Evolutionary conservation across 1,140 invertebrate genomes (phyloP), one percentile per base, ranked within the genome.

Genomic region (Bombus waltoni): DNA sequence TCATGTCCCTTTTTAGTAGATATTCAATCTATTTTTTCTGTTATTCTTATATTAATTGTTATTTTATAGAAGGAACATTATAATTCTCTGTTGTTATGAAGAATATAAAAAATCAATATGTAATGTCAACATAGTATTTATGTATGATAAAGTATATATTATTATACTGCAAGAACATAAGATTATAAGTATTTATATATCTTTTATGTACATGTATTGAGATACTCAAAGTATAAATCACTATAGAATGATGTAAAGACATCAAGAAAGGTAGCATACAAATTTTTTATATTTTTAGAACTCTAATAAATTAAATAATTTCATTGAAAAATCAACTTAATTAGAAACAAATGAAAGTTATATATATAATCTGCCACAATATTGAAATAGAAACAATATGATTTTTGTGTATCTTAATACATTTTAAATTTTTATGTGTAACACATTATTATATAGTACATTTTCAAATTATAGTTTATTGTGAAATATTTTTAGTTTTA

Each of bases 201-300:
- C 47, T 82, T 82, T 35, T 18, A 70, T 84, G 66, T 84, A 84
- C 40, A 84, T 78, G 66, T 84, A 38, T 79, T 79, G 3, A 40
- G 76, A 71, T 78, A 78, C 13, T 59, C 47, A 59, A 78, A 78
- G 25, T 2, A 62, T 10, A 32, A 28, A 47, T 47, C 32, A 47
- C 25, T 25, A 38, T 28, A 38, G 8, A 25, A 28, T 40, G 38
- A 28, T 76, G 25, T 57, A 35, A 76, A 76, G 2, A 40, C 8
- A 35, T 53, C 11, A 25, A 47, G 1, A 32, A 47, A 74, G 8
- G 1, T 25, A 32, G 22, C 28, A 44, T 44, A 72, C 11, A 15
- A 72, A n/a, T 15, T 28, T 42, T 42, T 18, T 28, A 42, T 18
- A 47, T 32, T 73, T 73, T 32, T n/a, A 5, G 3, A 73, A 73